A percentile compares a stretch with the other conserved stretches of the same genome.
These are phyloP conservation scores for Rhabdomys dilectus DNA, from an alignment of 2,113 vertebrate genomes.

Conservation along the genomic window DNA sequence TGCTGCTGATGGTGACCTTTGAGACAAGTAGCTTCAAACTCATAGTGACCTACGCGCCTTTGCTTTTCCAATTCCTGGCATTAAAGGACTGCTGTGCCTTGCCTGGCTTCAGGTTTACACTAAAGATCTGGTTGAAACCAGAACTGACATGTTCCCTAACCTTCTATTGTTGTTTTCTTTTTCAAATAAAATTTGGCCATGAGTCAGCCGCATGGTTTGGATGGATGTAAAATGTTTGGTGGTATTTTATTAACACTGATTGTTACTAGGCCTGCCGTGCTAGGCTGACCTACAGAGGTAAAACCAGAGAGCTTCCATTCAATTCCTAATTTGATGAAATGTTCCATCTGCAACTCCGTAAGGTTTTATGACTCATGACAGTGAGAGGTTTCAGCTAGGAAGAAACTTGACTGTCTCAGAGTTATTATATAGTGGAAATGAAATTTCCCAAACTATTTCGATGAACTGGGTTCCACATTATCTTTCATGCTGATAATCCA, in stretches of 20 bases:
- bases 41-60: not conserved
- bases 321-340: constrained; percentile 74
- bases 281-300: constrained; percentile 59
- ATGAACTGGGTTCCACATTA: constrained; percentile 41
- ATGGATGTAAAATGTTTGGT: not conserved
- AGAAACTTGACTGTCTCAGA: constrained; percentile 66
- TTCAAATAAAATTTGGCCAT: not conserved
- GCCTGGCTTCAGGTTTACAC: not conserved
- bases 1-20: not conserved
- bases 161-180: not conserved
- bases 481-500: constrained; percentile 56
- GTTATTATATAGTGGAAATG: constrained; percentile 75
- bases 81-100: too few species aligned
- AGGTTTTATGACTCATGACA: constrained; percentile 62
- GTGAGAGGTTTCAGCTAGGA: constrained; percentile 56
- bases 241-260: constrained; percentile 65
- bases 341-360: constrained; percentile 44
- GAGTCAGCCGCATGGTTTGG: not conserved
- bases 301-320: constrained; percentile 62
- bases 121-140: not conserved
- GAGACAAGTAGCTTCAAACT: not conserved
- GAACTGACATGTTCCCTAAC: not conserved
- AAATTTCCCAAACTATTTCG: constrained; percentile 76
- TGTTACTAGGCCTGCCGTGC: constrained; percentile 60
- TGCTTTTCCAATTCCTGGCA: not conserved